These are phyloP conservation scores for Polyommatus icarus DNA, from an alignment of 2,888 invertebrate genomes.

Conservation along the genomic window DNA sequence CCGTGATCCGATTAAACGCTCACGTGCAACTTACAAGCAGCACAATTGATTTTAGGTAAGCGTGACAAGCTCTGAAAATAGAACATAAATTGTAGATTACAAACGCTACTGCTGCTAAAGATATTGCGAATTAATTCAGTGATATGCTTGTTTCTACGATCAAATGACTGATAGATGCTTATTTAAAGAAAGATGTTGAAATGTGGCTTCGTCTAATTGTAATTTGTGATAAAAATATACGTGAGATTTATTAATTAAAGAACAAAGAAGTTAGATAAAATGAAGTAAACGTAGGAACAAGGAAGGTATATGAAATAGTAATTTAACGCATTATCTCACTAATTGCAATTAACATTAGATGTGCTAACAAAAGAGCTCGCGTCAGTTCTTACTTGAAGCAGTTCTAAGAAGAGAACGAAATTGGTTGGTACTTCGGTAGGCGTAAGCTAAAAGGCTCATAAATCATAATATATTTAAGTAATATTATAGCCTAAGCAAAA, in stretches of 20 bases:
- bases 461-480: neutral
- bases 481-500: neutral
- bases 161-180: neutral
- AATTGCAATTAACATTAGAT: constrained; percentile 17
- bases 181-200: neutral
- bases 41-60: constrained; percentile 41
- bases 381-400: neutral
- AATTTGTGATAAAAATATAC: neutral
- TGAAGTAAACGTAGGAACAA: constrained; percentile 12
- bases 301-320: neutral
- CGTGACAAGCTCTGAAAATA: neutral
- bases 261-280: neutral
- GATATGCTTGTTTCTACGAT: neutral
- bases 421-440: neutral
- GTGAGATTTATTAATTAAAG: neutral
- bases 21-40: constrained; percentile 43
- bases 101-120: neutral
- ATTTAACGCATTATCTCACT: neutral
- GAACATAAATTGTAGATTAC: constrained; percentile 5
- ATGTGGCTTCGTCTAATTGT: neutral
- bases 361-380: neutral
- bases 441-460: neutral
- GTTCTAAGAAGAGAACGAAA: neutral
- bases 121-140: neutral
- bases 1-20: constrained; percentile 60